These are phyloP conservation scores for Piscicola geometra DNA, from an alignment of 2,888 invertebrate species.

Conservation along the genomic window DNA sequence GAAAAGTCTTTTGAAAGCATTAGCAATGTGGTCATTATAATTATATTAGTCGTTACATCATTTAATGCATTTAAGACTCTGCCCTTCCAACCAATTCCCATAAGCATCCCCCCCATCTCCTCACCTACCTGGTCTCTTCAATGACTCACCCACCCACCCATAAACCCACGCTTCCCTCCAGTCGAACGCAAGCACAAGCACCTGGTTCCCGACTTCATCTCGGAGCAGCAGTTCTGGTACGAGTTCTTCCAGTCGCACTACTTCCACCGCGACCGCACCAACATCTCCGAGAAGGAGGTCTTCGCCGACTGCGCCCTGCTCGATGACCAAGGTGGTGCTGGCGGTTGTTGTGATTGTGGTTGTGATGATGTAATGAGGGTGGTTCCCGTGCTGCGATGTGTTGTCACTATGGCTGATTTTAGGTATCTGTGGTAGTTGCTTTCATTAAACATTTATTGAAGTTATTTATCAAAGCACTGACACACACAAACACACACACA, in stretches of 20 bases:
- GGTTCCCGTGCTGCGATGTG: no score
- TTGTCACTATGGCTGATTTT: no score
- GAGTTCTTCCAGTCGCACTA: constrained; percentile 99
- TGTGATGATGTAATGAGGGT: no score
- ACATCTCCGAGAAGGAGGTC: constrained; percentile 66
- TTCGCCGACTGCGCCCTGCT: constrained; percentile 95
- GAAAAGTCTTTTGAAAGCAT: no score
- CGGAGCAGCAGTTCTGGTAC: constrained; percentile 97
- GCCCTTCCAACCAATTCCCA: not conserved
- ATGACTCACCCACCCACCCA: not conserved
- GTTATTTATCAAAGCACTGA: not conserved
- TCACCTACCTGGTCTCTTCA: not conserved
- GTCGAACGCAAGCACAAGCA: constrained; percentile 93
- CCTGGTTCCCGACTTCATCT: constrained; percentile 88
- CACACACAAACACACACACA: no score
- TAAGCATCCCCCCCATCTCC: not conserved
- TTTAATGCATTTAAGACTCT: no score
- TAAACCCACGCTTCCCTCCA: constrained; percentile 43
- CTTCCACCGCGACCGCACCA: constrained; percentile 67
- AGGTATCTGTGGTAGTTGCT: not conserved
- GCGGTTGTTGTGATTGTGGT: no score
- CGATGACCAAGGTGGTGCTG: constrained; percentile 68
- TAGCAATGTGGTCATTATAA: no score
- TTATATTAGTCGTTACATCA: no score
- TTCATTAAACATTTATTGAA: no score